Base-by-base conservation (phyloP, 2,113 vertebrate genomes). In the Periophthalmus modestus region DNA sequence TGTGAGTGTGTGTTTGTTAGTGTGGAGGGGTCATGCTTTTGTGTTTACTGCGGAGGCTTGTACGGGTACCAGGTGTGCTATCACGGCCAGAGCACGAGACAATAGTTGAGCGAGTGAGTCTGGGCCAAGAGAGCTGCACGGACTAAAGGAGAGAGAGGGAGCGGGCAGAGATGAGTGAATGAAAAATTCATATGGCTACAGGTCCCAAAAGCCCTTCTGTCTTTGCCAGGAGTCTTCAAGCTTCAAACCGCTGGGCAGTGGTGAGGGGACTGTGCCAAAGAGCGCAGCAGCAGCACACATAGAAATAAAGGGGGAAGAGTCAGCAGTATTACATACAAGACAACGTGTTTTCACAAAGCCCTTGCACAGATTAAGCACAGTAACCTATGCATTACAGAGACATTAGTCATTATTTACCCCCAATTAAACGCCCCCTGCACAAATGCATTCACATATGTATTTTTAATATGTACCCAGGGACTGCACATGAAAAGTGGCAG, bases 101-200 rank as follows among this genome's bases (percentile, higher is more conserved):
- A 85, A 85, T 89, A 28, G 69, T 69, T 73, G 69, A 81, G 78
- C 80, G 75, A 76, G 78, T 78, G 70, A 12, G 39, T 43, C 7
- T 43, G 74, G 72, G 70, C 67, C 71, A 68, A 79, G 62, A 10
- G 59, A 72, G 76, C 71, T 70, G 74, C 55, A 81, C 54, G 63
- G 69, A 72, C 34, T 69, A 21, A 61, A 74, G 65, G 57, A 77
- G 82, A 71, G 80, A 66, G 78, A 66, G 74, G 14, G 85, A 71
- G 75, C 18, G 75, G 77, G 83, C 74, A n/a, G 75, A 87, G 75
- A 71, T 36, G 82, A 86, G 82, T 83, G 83, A 87, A 92, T 92
- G 88, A 92, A 92, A 91, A 91, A 91, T 92, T 92, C 86, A 92
- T 91, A 80, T 23, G 76, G 66, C 81, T 88, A 81, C 81, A 79